Evolutionary conservation across 2,113 vertebrate species (phyloP), one percentile per base, ranked within the genome.

Genomic region (Agelaius phoeniceus): DNA sequence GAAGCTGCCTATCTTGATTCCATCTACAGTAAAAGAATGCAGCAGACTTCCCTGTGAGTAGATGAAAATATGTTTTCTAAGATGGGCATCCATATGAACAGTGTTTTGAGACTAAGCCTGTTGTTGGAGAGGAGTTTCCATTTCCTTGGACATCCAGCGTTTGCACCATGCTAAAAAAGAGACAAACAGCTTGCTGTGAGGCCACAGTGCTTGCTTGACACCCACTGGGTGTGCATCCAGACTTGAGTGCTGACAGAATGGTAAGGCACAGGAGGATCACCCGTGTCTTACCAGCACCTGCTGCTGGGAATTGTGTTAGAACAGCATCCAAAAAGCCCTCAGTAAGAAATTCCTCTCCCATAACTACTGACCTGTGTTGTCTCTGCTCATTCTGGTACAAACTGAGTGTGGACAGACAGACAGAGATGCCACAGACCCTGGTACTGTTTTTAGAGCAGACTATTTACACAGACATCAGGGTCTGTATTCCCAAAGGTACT

Each of bases 201-300:
- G 49, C 44, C 0, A 0, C 35, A 23, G 0, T 37, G 20, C 18
- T 37, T 72, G 19, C 81, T 49, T 55, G 31, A 58, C 49, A 57
- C 30, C 17, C n/a, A 4, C 75, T 69, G 6, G 15, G 31, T 7
- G 2, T 5, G 28, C 15, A 13, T 2, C 19, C 3, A 3, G 52
- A 20, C 22, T 18, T 41, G 65, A 91, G 71, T 58, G 15, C 59
- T 69, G 72, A 65, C 86, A 85, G 23, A 69, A 44, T 9, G 57
- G 33, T 8, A 57, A 87, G 51, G 31, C 33, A n/a, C 33, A 63
- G 80, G n/a, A 63, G 4, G 77, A 68, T 43, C 27, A 44, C 37
- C 35, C 43, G 35, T 37, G 31, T 57, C 57, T 24, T 33, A 43
- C 35, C 31, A 43, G 43, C 49, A 84, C 31, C 43, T 84, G 35